Conservation (phyloP, 2,113 vertebrate species). For the Sitta europaea region DNA sequence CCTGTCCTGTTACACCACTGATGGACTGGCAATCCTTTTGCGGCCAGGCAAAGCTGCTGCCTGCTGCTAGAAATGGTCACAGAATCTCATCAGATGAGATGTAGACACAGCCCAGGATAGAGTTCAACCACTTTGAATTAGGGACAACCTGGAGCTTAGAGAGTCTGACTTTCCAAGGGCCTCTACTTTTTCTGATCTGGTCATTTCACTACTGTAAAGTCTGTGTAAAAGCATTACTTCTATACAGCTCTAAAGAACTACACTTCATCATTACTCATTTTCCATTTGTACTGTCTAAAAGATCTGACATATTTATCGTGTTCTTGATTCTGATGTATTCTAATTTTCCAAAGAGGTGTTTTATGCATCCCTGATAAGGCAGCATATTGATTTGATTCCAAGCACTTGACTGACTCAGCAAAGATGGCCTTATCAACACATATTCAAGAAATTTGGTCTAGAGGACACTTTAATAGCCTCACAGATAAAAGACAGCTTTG, state of each 20-base stretch:
- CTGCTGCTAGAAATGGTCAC: background rate
- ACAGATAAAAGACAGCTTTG: constrained; percentile 42
- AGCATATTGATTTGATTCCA: constrained; percentile 6
- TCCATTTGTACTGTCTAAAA: background rate
- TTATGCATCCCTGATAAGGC: background rate
- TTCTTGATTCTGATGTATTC: constrained; percentile 13
- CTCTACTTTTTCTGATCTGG: background rate
- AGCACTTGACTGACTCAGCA: constrained; percentile 27
- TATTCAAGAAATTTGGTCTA: constrained; percentile 15
- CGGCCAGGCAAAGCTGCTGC: background rate
- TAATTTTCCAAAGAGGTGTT: constrained; percentile 25
- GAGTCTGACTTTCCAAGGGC: background rate
- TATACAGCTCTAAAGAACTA: background rate
- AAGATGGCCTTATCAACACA: constrained; percentile 25
- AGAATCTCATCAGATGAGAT: background rate
- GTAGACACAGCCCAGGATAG: background rate
- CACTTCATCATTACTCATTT: background rate
- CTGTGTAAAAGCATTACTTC: background rate
- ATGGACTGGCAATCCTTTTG: background rate
- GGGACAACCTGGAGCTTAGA: background rate
- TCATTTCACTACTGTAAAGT: background rate
- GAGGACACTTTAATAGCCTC: constrained; percentile 7
- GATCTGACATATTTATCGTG: background rate
- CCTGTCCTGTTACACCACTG: background rate
- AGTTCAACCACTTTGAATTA: background rate